phyloP scores from a whole-genome alignment of 2,113 vertebrate species.

The Ornithorhynchus anatinus region DNA sequence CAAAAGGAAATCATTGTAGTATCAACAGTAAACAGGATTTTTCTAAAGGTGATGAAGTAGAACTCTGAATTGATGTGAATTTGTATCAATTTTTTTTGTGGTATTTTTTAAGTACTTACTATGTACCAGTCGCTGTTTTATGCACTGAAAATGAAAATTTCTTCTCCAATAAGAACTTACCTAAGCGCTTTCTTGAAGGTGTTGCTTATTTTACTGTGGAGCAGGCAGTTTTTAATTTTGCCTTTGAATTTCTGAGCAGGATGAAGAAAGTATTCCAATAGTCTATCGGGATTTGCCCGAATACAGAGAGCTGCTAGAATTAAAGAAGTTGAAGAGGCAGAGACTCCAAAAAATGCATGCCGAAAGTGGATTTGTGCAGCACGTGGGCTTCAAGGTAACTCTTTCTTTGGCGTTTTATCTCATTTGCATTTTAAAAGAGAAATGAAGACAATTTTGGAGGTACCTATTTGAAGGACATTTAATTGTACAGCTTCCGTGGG shows the following conservation, averaged over 20 bases:
- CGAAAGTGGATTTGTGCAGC: slow-evolving; percentile 83
- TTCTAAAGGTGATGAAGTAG: too few species aligned
- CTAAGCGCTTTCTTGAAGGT: neutral
- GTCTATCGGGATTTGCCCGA: slow-evolving; percentile 85
- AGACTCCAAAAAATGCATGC: slow-evolving; percentile 90
- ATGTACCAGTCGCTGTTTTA: too few species aligned
- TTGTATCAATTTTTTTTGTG: too few species aligned
- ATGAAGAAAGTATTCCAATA: slow-evolving; percentile 90
- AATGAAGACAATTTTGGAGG: neutral
- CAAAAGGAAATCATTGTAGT: too few species aligned
- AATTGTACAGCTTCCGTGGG: neutral
- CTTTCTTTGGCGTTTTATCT: neutral
- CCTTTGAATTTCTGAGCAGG: slow-evolving; percentile 68
- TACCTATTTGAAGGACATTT: neutral
- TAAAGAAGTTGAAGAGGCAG: slow-evolving; percentile 93
- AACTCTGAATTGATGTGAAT: too few species aligned
- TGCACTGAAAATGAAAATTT: too few species aligned
- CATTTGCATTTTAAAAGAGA: neutral
- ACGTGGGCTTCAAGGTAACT: slow-evolving; percentile 91
- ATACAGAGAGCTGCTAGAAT: slow-evolving; percentile 93
- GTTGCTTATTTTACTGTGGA: neutral
- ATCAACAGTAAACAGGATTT: too few species aligned
- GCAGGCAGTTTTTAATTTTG: neutral
- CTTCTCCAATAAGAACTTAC: too few species aligned
- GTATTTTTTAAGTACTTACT: too few species aligned